Evolutionary conservation across 2,888 invertebrate genomes (phyloP), one percentile per base, ranked within the genome.

Genomic region (Kryphioiulus occultus): DNA sequence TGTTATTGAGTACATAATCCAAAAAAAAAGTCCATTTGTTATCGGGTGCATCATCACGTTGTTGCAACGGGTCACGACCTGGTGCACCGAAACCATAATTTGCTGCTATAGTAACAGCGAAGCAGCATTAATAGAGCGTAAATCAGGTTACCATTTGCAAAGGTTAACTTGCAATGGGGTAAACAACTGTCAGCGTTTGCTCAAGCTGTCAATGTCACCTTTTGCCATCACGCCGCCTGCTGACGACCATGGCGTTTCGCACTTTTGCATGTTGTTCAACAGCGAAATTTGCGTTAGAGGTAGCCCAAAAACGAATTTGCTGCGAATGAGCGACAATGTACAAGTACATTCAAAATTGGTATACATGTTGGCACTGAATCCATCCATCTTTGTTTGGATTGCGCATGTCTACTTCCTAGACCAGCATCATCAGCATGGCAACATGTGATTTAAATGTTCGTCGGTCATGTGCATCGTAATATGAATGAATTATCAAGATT

Each of bases 31-130:
- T 10, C n/a, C 53, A 53, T 17, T 68, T 68, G 26, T 68, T 26
- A 68, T 68, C 68, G 26, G 5, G 68, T 26, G 68, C 68, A 68
- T 68, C 68, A 68, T 68, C 9, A 26, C 19, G 68, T 68, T 68
- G 68, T 10, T 26, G 26, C 68, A 68, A 68, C 68, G 17, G 53
- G 53, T 59, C 53, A 59, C 53, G 17, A 59, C 68, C 68, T n/a
- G 5, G n/a, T 68, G 68, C 26, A 68, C 68, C 68, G 22, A 68
- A 68, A 68, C 68, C 26, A 68, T 68, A 68, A 68, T 68, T 68
- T 26, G 68, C 26, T 68, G 68, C 68, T 68, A 68, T 68, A 26
- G 68, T 26, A 68, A 68, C 68, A 26, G 19, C 26, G 10, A 68
- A 68, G 26, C 22, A 26, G 12, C 19, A 68, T 68, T 68, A 68